Conservation (phyloP, 2,888 invertebrate genomes). For the Tetranychus piercei region DNA sequence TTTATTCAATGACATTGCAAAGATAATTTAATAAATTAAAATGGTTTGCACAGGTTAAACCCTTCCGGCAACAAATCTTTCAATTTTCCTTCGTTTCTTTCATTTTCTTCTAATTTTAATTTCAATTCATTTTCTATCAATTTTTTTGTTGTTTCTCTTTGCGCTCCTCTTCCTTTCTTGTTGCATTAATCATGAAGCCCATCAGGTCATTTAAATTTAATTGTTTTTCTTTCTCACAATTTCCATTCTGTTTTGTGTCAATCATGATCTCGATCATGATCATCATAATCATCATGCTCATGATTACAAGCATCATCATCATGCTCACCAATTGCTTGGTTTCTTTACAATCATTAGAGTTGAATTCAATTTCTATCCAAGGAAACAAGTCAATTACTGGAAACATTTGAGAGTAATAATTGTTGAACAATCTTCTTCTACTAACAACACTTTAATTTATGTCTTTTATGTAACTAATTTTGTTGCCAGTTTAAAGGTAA, state of each 20-base stretch:
- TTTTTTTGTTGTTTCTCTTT: not conserved
- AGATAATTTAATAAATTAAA: not conserved
- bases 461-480: not conserved
- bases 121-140: not conserved
- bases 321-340: not conserved
- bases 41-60: not conserved
- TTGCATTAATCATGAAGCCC: not conserved
- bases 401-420: no score
- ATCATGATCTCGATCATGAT: not conserved
- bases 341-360: not conserved
- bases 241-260: not conserved
- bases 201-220: slow-evolving; percentile 5
- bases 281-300: not conserved
- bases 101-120: not conserved
- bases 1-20: not conserved
- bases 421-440: not conserved
- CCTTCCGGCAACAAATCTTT: slow-evolving; percentile 8
- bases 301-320: not conserved
- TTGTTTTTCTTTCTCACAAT: not conserved
- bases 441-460: not conserved
- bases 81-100: slow-evolving; percentile 2
- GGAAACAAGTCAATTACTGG: not conserved
- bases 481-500: not conserved
- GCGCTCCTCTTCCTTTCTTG: not conserved
- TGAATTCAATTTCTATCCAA: not conserved